Base-by-base conservation (phyloP, 1,140 invertebrate species). In the Hyposmocoma kahamanoa region DNA sequence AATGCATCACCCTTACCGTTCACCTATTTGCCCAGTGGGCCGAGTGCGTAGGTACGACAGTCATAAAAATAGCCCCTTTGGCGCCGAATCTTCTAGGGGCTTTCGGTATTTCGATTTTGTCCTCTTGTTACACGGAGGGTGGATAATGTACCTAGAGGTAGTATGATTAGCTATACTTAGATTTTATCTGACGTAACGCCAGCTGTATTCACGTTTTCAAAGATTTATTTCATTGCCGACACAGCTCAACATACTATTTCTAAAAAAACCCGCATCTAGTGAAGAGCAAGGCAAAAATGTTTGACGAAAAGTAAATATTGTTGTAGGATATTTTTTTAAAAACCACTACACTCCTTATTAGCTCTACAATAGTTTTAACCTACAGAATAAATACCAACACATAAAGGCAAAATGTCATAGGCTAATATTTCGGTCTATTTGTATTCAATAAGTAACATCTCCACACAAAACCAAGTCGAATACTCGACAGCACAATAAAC, bases 11-110 rank as follows among this genome's bases (percentile, higher is more conserved):
- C 50, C 56, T 53, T 62, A 45, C 60, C 61, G 58, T 58, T 80
- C 71, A 71, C 64, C 75, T 68, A 75, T 75, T 75, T 84, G 74
- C 72, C 68, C 78, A 77, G 67, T 77, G 71, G 78, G 72, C 67
- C 72, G 78, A 62, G 60, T 81, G 77, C 75, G 77, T 81, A 67
- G 59, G 63, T 70, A 71, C 66, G 76, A 77, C 73, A 78, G 67
- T 81, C 77, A 80, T 84, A 84, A 84, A 84, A 84, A 84, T 84
- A 81, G 81, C 77, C 81, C 77, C 81, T 82, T 79, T 68, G 75
- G 72, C 72, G 72, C 76, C 75, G 73, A 81, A 78, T 83, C 79
- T 84, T 73, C 74, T 72, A 67, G 67, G 72, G 79, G 71, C 62
- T 68, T 59, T 55, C 67, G 63, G 65, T 69, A 72, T 69, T 75